A percentile compares a stretch with the other conserved stretches of the same genome.
Evolutionary conservation across 1,140 invertebrate genomes (phyloP).

Genomic region (Brachionus sp.): DNA sequence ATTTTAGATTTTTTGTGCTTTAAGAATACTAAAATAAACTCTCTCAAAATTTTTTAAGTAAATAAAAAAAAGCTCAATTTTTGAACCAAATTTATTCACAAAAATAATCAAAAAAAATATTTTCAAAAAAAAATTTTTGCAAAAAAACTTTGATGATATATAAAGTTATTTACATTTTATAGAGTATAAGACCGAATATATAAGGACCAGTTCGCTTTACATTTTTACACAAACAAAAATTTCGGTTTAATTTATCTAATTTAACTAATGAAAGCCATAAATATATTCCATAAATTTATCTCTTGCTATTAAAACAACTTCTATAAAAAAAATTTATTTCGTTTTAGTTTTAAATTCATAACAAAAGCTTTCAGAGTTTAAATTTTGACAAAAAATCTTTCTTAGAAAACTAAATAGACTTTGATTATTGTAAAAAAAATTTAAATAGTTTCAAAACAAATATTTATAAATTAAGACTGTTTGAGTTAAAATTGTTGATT

Average conservation of each 20-base stretch:
- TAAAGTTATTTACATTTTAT: background rate
- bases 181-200: background rate
- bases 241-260: background rate
- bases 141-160: background rate
- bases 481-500: constrained; percentile 4
- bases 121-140: background rate
- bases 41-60: background rate
- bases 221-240: background rate
- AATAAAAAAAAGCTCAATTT: background rate
- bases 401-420: background rate
- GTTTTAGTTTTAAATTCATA: background rate
- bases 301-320: background rate
- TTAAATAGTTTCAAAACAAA: background rate
- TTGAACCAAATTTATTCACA: background rate
- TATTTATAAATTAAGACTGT: background rate
- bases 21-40: background rate
- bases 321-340: constrained; percentile 6
- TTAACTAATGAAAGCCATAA: background rate
- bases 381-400: background rate
- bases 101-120: background rate
- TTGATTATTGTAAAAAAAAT: background rate
- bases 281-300: background rate
- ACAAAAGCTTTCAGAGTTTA: background rate
- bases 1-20: background rate
- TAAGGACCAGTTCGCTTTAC: constrained; percentile 9